phyloP scores from a whole-genome alignment of 2,113 vertebrate genomes.

The Pseudorectes ferrugineus region DNA sequence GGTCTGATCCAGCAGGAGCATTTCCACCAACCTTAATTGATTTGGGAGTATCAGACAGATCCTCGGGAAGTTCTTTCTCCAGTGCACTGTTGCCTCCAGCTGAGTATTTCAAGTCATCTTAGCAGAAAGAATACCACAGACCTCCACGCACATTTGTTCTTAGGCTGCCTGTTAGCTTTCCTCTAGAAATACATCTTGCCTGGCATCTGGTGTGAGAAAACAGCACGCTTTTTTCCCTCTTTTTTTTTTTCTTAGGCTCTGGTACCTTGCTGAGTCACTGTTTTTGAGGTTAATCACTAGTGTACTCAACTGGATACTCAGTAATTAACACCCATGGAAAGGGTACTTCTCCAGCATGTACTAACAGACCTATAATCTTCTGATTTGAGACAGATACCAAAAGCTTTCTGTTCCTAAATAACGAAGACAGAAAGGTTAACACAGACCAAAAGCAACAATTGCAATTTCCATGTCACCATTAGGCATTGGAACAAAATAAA shows the following conservation, averaged over 20 bases:
- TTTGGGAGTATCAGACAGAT: not conserved
- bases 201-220: conserved; percentile 37
- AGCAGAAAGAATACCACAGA: not conserved
- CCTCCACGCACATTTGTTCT: not conserved
- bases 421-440: not conserved
- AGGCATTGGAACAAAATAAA: conserved; percentile 15
- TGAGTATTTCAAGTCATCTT: not conserved
- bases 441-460: not conserved
- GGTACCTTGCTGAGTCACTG: conserved; percentile 23
- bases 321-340: conserved; percentile 6
- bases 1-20: not conserved
- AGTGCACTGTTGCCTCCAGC: not conserved
- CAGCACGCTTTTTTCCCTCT: fast-evolving
- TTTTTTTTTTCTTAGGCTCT: not conserved
- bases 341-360: not conserved
- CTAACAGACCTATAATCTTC: conserved; percentile 4
- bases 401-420: not conserved
- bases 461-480: not conserved
- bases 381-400: not conserved
- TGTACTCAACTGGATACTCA: not conserved
- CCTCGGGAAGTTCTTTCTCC: not conserved
- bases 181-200: conserved; percentile 33
- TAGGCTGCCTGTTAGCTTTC: conserved; percentile 9
- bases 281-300: conserved; percentile 21
- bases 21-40: not conserved